Evolutionary conservation across 2,797 vertebrate genomes (phyloP).

Genomic region (Lophius americanus): DNA sequence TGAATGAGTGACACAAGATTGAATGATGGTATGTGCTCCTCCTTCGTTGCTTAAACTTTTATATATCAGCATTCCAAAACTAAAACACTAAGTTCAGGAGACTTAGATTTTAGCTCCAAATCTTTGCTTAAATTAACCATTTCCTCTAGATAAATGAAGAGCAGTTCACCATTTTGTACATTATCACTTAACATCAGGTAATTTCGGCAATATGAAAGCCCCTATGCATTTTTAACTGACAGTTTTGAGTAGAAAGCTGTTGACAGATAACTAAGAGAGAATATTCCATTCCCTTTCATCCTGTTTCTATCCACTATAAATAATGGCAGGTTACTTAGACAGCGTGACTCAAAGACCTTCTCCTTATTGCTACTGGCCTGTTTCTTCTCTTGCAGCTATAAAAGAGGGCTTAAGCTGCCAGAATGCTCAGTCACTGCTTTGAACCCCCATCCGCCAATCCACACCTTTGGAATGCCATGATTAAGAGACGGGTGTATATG

Average conservation of each 20-base stretch:
- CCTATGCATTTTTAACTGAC: slow-evolving; percentile 65
- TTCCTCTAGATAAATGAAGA: slow-evolving; percentile 32
- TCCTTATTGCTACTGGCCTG: slow-evolving; percentile 59
- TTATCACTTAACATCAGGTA: slow-evolving; percentile 45
- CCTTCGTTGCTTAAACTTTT: background rate
- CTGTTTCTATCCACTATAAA: slow-evolving; percentile 67
- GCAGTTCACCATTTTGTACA: slow-evolving; percentile 20
- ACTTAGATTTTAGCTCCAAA: slow-evolving; percentile 3
- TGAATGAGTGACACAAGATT: slow-evolving; percentile 24
- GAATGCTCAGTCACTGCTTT: slow-evolving; percentile 7
- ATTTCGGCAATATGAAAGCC: slow-evolving; percentile 60
- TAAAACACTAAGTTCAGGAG: background rate
- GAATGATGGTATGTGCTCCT: slow-evolving; percentile 10
- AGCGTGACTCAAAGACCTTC: slow-evolving; percentile 70
- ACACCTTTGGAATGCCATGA: slow-evolving; percentile 1
- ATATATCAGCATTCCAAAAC: slow-evolving; percentile 25
- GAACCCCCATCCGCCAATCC: background rate
- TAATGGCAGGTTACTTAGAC: slow-evolving; percentile 77
- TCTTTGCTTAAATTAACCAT: slow-evolving; percentile 21
- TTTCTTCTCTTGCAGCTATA: slow-evolving; percentile 41
- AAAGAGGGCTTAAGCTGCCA: slow-evolving; percentile 34
- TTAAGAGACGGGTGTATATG: too few relatives aligned
- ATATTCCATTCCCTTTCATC: slow-evolving; percentile 69
- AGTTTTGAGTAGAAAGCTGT: slow-evolving; percentile 74
- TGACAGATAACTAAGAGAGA: slow-evolving; percentile 74